Base-by-base conservation (phyloP, 2,113 vertebrate genomes). In the Mixornis gularis region DNA sequence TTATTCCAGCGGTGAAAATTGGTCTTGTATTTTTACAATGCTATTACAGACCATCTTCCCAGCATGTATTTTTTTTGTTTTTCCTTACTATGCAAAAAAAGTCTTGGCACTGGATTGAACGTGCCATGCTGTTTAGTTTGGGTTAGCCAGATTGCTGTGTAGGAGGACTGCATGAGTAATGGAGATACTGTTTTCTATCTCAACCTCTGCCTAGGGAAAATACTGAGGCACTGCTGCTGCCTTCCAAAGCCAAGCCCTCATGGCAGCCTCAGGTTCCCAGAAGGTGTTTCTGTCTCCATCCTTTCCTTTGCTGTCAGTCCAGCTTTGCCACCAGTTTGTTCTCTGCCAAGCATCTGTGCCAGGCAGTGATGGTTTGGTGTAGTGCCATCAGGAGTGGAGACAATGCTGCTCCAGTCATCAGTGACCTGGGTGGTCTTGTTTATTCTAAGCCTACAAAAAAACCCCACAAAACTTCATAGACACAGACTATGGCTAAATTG, bases 1-100 rank as follows among this genome's bases (percentile, higher is more conserved):
- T 80, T 69, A 86, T 74, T 93, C 91, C 80, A 76, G 41, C 34
- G 1, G 86, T 46, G 77, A 90, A 92, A 92, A 94, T 92, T 89
- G 66, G 32, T 69, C 29, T 66, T 62, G 11, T 84, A 62, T 92
- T 94, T 91, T 88, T 90, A 71, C 2, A 0, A 55, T 80, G 62
- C 49, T 92, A 24, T 92, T 93, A 86, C 32, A 85, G 53, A 44
- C 43, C 59, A 79, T 94, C 83, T 84, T 95, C 92, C 40, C 77
- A 90, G 89, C 78, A 41, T 64, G 87, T 59, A 60, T 66, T 18
- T 36, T 56, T 64, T 18, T 11, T 65, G 87, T 79, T 48, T 82
- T 46, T 10, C 65, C 69, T 81, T 79, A 49, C 49, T 36, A 25
- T 58, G 55, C 62, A 86, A 60, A 53, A 65, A 66, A 86, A 10